Percentiles rank a stretch among this genome's conserved stretches.
These are phyloP conservation scores for Abscondita cerata DNA, from an alignment of 2,888 invertebrate species.

Conservation along the genomic window DNA sequence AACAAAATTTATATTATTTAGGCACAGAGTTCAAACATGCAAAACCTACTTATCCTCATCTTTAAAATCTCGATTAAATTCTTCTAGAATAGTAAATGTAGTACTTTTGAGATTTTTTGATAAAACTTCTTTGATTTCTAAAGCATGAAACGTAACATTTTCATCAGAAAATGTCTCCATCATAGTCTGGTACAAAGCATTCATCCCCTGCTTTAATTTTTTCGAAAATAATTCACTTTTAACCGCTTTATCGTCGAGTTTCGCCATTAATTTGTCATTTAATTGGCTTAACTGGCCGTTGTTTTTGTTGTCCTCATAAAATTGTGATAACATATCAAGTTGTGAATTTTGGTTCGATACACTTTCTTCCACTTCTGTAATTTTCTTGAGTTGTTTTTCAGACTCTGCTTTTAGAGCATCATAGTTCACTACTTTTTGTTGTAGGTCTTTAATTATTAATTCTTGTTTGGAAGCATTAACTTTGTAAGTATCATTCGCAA, in stretches of 20 bases:
- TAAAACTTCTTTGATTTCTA: slow-evolving; percentile 35
- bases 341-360: slow-evolving; percentile 19
- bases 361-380: slow-evolving; percentile 4
- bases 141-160: slow-evolving; percentile 11
- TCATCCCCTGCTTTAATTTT: slow-evolving; percentile 50
- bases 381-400: slow-evolving; percentile 27
- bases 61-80: slow-evolving; percentile 27
- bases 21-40: too few species aligned
- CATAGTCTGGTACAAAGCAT: slow-evolving; percentile 49
- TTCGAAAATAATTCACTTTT: slow-evolving; percentile 34
- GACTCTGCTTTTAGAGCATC: not conserved
- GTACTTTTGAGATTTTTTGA: slow-evolving; percentile 38
- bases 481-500: slow-evolving; percentile 3
- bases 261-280: slow-evolving; percentile 33
- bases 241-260: slow-evolving; percentile 24
- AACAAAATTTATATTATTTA: too few species aligned
- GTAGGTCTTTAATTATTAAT: not conserved
- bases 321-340: slow-evolving; percentile 14
- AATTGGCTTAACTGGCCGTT: slow-evolving; percentile 23
- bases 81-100: slow-evolving; percentile 41
- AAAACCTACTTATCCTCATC: not conserved
- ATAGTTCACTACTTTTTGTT: not conserved
- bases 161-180: slow-evolving; percentile 41
- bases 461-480: slow-evolving; percentile 6
- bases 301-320: not conserved